Percentiles rank a stretch among this genome's conserved stretches.
These are phyloP conservation scores for Ephydatia muelleri DNA, from an alignment of 37 sponge, comb jelly and placozoan species.

Conservation along the genomic window DNA sequence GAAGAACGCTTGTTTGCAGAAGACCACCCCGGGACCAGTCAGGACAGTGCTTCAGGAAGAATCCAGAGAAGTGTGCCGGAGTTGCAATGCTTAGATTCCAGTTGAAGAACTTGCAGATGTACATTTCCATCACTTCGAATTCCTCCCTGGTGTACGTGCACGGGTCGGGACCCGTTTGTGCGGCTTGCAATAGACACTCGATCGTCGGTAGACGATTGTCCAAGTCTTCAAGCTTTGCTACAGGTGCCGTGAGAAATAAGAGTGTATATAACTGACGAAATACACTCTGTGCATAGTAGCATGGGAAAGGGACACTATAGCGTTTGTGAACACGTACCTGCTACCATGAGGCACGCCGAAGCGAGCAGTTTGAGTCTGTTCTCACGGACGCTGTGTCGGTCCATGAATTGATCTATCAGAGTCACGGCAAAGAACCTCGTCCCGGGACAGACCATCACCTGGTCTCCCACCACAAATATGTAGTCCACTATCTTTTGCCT, in stretches of 20 bases:
- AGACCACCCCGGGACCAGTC: too few relatives aligned
- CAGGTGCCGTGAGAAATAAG: not conserved
- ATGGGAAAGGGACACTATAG: not conserved
- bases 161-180: slow-evolving; percentile 2
- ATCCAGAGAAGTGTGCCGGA: slow-evolving; percentile 59
- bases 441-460: slow-evolving; percentile 40
- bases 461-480: slow-evolving; percentile 46
- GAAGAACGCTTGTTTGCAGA: too few relatives aligned
- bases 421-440: slow-evolving; percentile 70
- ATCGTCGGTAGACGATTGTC: slow-evolving; percentile 56
- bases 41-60: slow-evolving; percentile 29
- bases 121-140: slow-evolving; percentile 62
- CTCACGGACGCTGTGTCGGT: slow-evolving; percentile 70
- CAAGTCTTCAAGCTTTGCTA: slow-evolving; percentile 67
- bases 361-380: slow-evolving; percentile 64
- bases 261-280: not conserved
- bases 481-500: slow-evolving; percentile 71
- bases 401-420: slow-evolving; percentile 83
- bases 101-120: slow-evolving; percentile 55
- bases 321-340: slow-evolving; percentile 24
- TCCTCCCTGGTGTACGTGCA: slow-evolving; percentile 36
- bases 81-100: slow-evolving; percentile 63
- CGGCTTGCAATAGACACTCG: slow-evolving; percentile 37
- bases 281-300: not conserved
- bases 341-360: slow-evolving; percentile 67